Conservation (phyloP, 1,140 invertebrate species). For the Belonocnema kinseyi region DNA sequence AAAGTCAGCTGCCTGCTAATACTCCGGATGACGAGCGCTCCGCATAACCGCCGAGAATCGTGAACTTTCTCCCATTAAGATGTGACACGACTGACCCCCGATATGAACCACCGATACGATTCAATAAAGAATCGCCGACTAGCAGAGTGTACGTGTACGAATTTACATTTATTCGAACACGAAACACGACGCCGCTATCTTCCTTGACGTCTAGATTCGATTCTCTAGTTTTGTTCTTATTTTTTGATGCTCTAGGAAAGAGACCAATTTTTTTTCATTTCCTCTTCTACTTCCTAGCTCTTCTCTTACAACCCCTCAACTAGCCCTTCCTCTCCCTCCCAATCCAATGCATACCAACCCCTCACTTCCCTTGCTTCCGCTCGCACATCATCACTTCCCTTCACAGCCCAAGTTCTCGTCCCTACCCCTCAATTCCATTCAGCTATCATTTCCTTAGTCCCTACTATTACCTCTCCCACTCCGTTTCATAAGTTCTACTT, state of each 20-base stretch:
- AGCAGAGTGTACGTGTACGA: slow-evolving; percentile 5
- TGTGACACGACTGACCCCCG: slow-evolving; percentile 28
- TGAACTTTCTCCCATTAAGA: slow-evolving; percentile 31
- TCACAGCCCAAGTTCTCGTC: too few species aligned
- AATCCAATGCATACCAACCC: too few species aligned
- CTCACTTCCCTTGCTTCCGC: too few species aligned
- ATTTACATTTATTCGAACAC: slow-evolving; percentile 25
- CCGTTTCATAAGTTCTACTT: too few species aligned
- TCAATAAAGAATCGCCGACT: slow-evolving; percentile 7
- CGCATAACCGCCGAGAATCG: slow-evolving; percentile 22
- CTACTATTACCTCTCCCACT: too few species aligned
- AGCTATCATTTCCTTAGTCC: too few species aligned
- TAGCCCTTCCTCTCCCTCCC: too few species aligned
- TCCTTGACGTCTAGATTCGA: slow-evolving; percentile 16
- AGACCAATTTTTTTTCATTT: not conserved
- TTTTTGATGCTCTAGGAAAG: slow-evolving; percentile 3
- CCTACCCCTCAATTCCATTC: too few species aligned
- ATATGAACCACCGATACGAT: slow-evolving; percentile 22
- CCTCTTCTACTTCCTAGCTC: too few species aligned
- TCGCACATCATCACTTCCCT: too few species aligned
- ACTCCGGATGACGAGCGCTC: slow-evolving; percentile 7
- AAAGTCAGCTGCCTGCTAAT: slow-evolving; percentile 30
- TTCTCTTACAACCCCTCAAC: too few species aligned
- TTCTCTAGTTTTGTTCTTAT: not conserved
- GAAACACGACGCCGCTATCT: slow-evolving; percentile 19